Percentiles rank a stretch among this genome's conserved stretches.
Evolutionary conservation across 2,113 vertebrate species (phyloP).

Genomic region (Falco punctatus): DNA sequence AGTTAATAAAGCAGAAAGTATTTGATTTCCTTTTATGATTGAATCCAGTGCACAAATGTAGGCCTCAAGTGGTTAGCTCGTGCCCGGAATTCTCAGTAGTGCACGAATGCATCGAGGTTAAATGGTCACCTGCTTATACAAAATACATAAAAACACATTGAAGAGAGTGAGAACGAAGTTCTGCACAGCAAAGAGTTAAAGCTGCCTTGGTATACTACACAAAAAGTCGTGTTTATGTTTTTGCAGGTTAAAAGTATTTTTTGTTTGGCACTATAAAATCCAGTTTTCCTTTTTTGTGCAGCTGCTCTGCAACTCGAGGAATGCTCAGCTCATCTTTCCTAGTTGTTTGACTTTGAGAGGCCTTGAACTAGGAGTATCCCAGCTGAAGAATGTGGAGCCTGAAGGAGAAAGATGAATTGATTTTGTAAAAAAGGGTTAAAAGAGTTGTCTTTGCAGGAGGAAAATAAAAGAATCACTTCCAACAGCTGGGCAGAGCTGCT

Average conservation of each 20-base stretch:
- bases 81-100: not conserved
- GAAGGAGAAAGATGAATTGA: not conserved
- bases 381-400: not conserved
- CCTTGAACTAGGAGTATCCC: not conserved
- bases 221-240: not conserved
- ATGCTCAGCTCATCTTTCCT: not conserved
- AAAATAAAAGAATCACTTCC: not conserved
- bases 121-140: not conserved
- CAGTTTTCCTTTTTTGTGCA: not conserved
- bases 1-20: not conserved
- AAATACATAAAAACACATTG: not conserved
- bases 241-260: not conserved
- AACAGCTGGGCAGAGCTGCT: not conserved
- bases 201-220: not conserved
- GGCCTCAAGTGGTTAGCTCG: not conserved
- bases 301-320: not conserved
- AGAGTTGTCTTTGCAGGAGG: not conserved
- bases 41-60: not conserved
- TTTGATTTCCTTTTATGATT: not conserved
- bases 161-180: not conserved
- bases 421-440: not conserved
- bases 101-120: not conserved
- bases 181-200: not conserved
- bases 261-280: not conserved
- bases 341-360: slow-evolving; percentile 29